Evolutionary conservation across 2,797 vertebrate genomes (phyloP), one percentile per base, ranked within the genome.

Genomic region (Pangasius larnaudii): DNA sequence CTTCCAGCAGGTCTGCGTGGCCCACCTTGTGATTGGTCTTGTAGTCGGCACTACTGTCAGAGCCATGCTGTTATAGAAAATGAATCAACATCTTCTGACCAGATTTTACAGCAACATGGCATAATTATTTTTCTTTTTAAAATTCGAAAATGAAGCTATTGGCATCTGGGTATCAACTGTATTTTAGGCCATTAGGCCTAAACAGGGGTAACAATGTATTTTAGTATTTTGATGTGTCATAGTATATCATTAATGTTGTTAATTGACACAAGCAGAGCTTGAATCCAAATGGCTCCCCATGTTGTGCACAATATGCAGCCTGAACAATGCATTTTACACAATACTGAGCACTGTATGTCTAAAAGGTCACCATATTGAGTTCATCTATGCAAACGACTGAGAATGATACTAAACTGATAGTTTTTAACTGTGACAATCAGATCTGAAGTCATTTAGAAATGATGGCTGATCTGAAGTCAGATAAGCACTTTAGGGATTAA

Each of bases 401-500:
- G n/a, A 9, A 56, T 79, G 53, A 80, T 80, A 46, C 3, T 9
- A 63, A 63, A 82, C 24, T 9, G 24, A 42, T 9, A 27, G 56
- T 2, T 24, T 39, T 1, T 58, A 33, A 22, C 10, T 59, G 56
- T 39, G 36, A 8, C 56, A 81, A 42, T 81, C 58, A 27, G 56
- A 27, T 14, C 56, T 61, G 19, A 79, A 79, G 51, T 58, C 18
- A 53, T 78, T 78, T 53, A 13, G 18, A 80, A 58, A 59, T 59
- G 18, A 80, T 14, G 8, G 10, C 33, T 80, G 78, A 80, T 58
- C 53, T 80, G 24, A 63, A 59, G 22, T 59, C 10, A 59, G 49
- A 80, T 33, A 59, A 82, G 59, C 80, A 63, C 39, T 82, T 82
- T 82, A 49, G 80, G 63, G 39, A 82, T 61, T 81, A 36, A 59